phyloP scores from a whole-genome alignment of 64 coral and sea anemone genomes.

The Montipora foliosa region DNA sequence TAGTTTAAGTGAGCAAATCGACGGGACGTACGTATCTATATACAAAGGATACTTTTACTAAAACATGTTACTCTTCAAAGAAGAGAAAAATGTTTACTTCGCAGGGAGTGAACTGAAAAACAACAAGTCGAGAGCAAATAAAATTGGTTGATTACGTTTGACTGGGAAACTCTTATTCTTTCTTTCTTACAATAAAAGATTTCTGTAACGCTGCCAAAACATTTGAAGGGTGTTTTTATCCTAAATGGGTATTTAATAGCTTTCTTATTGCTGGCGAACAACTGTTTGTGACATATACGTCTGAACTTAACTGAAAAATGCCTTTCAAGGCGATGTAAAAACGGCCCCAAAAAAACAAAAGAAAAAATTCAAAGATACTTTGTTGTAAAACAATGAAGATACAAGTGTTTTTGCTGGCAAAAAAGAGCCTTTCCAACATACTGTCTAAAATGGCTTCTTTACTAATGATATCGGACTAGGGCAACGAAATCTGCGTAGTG shows the following conservation, averaged over 20 bases:
- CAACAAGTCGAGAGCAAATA: neutral
- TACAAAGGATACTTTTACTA: neutral
- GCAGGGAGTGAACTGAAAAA: neutral
- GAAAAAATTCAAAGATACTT: slow-evolving; percentile 11
- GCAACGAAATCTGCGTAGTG: too few relatives aligned
- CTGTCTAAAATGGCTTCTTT: neutral
- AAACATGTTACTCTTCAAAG: neutral
- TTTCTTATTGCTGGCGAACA: neutral
- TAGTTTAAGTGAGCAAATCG: neutral
- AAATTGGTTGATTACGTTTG: neutral
- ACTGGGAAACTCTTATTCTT: neutral
- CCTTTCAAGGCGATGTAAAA: neutral
- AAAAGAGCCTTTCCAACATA: too few relatives aligned
- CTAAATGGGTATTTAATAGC: neutral
- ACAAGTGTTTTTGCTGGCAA: neutral
- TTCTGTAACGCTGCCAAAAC: slow-evolving; percentile 6
- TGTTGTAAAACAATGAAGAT: neutral
- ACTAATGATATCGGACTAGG: neutral
- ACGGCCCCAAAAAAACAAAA: slow-evolving; percentile 7
- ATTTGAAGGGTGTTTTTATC: slow-evolving; percentile 11
- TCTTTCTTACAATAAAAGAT: slow-evolving; percentile 4
- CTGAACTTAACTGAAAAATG: neutral
- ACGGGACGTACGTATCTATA: neutral
- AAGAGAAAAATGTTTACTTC: slow-evolving; percentile 5
- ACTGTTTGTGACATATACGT: neutral